A percentile compares a stretch with the other conserved stretches of the same genome.
phyloP scores from a whole-genome alignment of 2,888 invertebrate species.

The Artemia sinica region DNA sequence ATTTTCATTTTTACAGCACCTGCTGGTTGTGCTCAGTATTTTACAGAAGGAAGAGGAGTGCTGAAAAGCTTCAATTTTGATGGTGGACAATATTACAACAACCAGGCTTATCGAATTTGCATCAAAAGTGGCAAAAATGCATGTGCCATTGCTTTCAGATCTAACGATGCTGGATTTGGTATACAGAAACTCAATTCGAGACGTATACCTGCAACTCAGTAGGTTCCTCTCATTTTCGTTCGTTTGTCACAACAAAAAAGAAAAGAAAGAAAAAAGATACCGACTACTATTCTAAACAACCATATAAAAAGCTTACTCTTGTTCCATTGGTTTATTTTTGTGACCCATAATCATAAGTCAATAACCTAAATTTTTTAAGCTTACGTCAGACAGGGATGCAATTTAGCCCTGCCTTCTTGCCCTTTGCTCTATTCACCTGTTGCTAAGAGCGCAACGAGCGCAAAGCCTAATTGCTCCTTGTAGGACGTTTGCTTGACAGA shows the following conservation, averaged over 20 bases:
- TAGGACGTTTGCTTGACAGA: too few relatives aligned
- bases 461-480: too few relatives aligned
- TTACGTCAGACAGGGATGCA: too few relatives aligned
- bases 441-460: too few relatives aligned
- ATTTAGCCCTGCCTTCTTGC: too few relatives aligned
- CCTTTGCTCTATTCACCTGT: too few relatives aligned
- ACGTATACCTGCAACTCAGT: slow-evolving; percentile 21
- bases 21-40: slow-evolving; percentile 29
- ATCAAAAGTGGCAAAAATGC: slow-evolving; percentile 26
- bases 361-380: too few relatives aligned
- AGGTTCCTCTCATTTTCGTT: neutral
- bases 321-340: too few relatives aligned
- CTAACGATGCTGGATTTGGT: slow-evolving; percentile 18
- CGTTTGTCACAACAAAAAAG: neutral
- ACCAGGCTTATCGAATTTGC: slow-evolving; percentile 28
- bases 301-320: too few relatives aligned
- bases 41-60: slow-evolving; percentile 26
- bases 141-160: slow-evolving; percentile 23
- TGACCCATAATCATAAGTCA: too few relatives aligned
- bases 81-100: slow-evolving; percentile 27
- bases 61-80: slow-evolving; percentile 29
- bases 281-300: too few relatives aligned
- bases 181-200: slow-evolving; percentile 22
- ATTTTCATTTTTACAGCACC: slow-evolving; percentile 26
- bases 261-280: too few relatives aligned